A percentile compares a stretch with the other conserved stretches of the same genome.
Evolutionary conservation across 2,113 vertebrate genomes (phyloP).

Genomic region (Pycnonotus jocosus): DNA sequence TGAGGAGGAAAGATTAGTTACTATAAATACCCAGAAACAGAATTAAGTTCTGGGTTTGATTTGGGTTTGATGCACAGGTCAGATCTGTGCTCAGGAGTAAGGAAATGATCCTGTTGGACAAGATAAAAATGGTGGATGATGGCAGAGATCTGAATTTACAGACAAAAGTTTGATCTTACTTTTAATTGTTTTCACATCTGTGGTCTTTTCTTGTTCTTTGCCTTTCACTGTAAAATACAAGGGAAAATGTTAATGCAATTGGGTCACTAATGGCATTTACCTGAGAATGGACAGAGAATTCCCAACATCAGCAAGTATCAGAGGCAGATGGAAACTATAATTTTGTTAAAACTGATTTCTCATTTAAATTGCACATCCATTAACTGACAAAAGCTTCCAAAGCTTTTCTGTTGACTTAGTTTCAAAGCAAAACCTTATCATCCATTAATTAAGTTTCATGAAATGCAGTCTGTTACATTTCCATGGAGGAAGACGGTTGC

Average conservation of each 20-base stretch:
- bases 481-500: neutral
- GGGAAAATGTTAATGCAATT: neutral
- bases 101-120: neutral
- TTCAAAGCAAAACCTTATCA: neutral
- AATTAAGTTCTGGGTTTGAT: neutral
- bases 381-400: neutral
- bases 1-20: neutral
- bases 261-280: neutral
- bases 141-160: neutral
- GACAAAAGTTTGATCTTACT: slow-evolving; percentile 72
- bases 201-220: slow-evolving; percentile 87
- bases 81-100: neutral
- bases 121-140: neutral
- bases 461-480: neutral
- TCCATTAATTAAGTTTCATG: neutral
- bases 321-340: neutral
- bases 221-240: slow-evolving; percentile 85
- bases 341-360: neutral
- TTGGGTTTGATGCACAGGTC: neutral
- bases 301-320: neutral
- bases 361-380: neutral
- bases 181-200: slow-evolving; percentile 81
- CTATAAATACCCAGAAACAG: slow-evolving; percentile 22
- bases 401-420: neutral
- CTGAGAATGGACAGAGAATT: neutral